Base-by-base conservation (phyloP, 2,113 vertebrate genomes). In the Zosterops hypoxanthus region DNA sequence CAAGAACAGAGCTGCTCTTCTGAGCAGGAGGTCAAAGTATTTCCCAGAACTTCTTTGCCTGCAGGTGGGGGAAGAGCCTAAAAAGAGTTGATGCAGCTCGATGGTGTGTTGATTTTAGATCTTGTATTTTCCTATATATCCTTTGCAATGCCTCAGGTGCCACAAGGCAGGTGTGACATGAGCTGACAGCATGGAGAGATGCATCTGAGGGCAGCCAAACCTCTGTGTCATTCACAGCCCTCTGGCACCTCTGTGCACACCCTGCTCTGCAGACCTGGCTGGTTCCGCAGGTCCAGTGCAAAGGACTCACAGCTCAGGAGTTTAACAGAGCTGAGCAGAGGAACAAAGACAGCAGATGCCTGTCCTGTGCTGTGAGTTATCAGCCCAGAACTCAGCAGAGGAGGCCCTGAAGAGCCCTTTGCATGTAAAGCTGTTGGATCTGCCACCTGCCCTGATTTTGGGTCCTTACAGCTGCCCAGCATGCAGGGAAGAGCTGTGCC, bases 401-500 rank as follows among this genome's bases (percentile, higher is more conserved):
- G 47, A 61, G 21, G 19, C 17, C 19, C 24, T 71, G 42, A 66
- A 66, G 33, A 55, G 28, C 25, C 11, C 42, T 78, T 52, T 53
- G 42, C 4, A 73, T 26, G 14, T 20, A 41, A 57, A 25, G 47
- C 13, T 78, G 44, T 34, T 22, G 11, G 33, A 47, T 59, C 64
- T 44, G 60, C 34, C 0, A 0, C 26, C 28, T 80, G 56, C 60
- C 69, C 81, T 50, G 16, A 17, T 66, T 80, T 77, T 4, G 1
- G 36, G 70, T 26, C 42, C 49, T 41, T 14, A 10, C 0, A 0
- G 50, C 34, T 49, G 50, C n/a, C 12, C 0, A 1, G n/a, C 0
- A 0, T 23, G 41, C 2, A 7, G 42, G 36, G 60, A 81, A 44
- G 44, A 61, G 59, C 23, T 7, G 8, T 24, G 49, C 28, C 72